Evolutionary conservation across 2,113 vertebrate species (phyloP).

Genomic region (Phodopus roborovskii): DNA sequence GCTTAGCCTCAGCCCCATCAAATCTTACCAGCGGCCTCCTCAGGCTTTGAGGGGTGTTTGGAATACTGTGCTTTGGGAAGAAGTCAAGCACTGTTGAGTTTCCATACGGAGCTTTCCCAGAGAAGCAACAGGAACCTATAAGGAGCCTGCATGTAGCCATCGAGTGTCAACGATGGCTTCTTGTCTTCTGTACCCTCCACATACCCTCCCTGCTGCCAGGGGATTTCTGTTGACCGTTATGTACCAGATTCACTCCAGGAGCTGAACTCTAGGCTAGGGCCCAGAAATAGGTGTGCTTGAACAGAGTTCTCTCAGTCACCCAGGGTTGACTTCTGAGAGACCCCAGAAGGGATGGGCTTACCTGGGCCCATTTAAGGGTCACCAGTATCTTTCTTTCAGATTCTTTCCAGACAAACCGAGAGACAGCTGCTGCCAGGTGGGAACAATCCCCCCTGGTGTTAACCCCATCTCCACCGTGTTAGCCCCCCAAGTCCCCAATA

Average conservation of each 20-base stretch:
- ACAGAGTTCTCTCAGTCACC: background rate
- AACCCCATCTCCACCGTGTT: background rate
- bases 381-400: background rate
- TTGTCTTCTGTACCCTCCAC: too few relatives aligned
- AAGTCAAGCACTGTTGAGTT: background rate
- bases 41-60: fast-evolving
- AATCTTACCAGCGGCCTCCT: too few relatives aligned
- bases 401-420: background rate
- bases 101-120: background rate
- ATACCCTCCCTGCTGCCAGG: background rate
- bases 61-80: background rate
- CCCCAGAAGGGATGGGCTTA: background rate
- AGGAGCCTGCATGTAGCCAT: fast-evolving
- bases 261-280: background rate
- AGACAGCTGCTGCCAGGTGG: background rate
- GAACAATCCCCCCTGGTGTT: too few relatives aligned
- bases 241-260: background rate
- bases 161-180: background rate
- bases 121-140: background rate
- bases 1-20: fast-evolving
- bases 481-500: too few relatives aligned
- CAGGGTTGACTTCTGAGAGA: background rate
- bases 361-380: background rate
- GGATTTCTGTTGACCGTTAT: background rate
- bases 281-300: background rate